phyloP scores from a whole-genome alignment of 2,888 invertebrate genomes.

The Xestia sexstrigata region DNA sequence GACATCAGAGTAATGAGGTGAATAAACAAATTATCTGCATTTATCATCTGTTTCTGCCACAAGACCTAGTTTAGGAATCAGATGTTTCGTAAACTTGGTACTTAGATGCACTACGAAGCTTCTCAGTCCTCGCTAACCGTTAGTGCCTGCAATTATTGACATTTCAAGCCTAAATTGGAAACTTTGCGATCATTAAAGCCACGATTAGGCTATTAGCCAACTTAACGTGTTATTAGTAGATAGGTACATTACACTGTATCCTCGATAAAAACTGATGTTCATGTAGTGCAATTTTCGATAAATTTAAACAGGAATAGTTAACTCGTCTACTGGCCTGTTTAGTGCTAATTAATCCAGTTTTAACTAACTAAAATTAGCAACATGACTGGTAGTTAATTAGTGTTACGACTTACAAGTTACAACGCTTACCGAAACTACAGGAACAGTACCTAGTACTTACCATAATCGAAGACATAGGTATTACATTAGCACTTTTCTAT shows the following conservation, averaged over 20 bases:
- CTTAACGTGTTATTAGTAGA: background rate
- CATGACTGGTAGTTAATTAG: slow-evolving; percentile 25
- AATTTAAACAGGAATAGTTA: background rate
- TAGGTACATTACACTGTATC: background rate
- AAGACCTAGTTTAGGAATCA: slow-evolving; percentile 34
- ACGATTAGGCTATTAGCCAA: slow-evolving; percentile 63
- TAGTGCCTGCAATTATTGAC: slow-evolving; percentile 61
- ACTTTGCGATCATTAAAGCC: slow-evolving; percentile 58
- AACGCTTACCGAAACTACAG: background rate
- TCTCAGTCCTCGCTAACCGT: slow-evolving; percentile 25
- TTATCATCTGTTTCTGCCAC: slow-evolving; percentile 22
- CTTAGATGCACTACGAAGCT: slow-evolving; percentile 37
- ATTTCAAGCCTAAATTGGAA: slow-evolving; percentile 66
- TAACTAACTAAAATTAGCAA: slow-evolving; percentile 20
- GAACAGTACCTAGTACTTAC: background rate
- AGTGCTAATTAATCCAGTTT: slow-evolving; percentile 15
- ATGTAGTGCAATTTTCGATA: background rate
- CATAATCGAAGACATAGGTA: slow-evolving; percentile 4
- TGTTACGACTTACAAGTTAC: slow-evolving; percentile 14
- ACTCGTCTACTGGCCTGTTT: slow-evolving; percentile 6
- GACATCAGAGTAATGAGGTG: background rate
- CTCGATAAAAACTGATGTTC: background rate
- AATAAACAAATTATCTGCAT: slow-evolving; percentile 6
- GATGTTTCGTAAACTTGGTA: slow-evolving; percentile 48
- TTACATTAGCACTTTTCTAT: slow-evolving; percentile 9